Base-by-base conservation (phyloP, 2,797 vertebrate genomes). In the Aeoliscus strigatus region DNA sequence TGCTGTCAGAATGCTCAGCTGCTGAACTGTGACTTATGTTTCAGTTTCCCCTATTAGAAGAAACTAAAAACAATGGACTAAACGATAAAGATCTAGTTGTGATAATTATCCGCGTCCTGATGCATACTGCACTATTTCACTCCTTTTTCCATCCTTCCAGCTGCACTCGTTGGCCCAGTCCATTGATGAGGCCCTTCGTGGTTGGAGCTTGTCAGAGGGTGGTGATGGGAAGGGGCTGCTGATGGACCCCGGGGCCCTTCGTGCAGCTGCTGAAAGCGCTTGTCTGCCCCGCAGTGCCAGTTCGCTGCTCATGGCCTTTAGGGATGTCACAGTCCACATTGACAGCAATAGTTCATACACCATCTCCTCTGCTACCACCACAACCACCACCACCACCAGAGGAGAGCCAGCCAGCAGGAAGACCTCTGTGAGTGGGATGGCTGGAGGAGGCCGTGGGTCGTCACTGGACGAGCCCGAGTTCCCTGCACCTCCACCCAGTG, bases 251-350 rank as follows among this genome's bases (percentile, higher is more conserved):
- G 70, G 70, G 14, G 67, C 73, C 4, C 66, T 88, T 23, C 78
- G 79, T 2, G 90, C 89, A 11, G 88, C 91, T 16, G 80, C 89
- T 1, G 64, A 86, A 6, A 89, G 85, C 0, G 66, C 88, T 10
- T 75, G 87, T 52, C 46, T 94, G 32, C 88, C 94, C n/a, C 93
- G 90, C 60, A 94, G 93, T 32, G 88, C 93, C 68, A 91, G 96
- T 70, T 97, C 95, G 2, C 88, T 99, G 62, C 96, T 99, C 88
- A 97, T 98, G 96, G 96, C 95, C 54, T 97, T 98, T 83, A 87
- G 93, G 50, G 95, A 98, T 0, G 96, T 99, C 70, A 99, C 94
- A 0, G 95, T 99, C 51, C 96, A 99, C 83, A 97, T 99, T 0
- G 96, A 97, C 86, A 94, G 88, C 84, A 93, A 94, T 71, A 99